Conservation (phyloP, 2,888 invertebrate genomes). For the Agrotis ipsilon region DNA sequence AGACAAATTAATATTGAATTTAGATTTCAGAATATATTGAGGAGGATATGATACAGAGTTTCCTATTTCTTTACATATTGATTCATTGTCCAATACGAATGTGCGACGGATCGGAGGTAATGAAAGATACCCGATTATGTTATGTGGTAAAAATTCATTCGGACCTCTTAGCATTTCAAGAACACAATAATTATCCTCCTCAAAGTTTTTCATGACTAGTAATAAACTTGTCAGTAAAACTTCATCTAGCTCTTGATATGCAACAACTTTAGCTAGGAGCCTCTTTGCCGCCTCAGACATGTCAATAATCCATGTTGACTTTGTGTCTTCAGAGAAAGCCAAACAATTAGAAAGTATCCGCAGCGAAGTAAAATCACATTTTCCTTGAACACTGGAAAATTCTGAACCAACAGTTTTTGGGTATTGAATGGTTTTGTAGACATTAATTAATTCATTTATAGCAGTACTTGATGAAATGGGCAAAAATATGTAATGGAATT, state of each 20-base stretch:
- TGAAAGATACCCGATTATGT: constrained; percentile 77
- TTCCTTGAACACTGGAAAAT: constrained; percentile 66
- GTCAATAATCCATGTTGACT: constrained; percentile 21
- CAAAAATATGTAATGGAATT: constrained; percentile 86
- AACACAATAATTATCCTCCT: constrained; percentile 76
- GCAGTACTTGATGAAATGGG: constrained; percentile 83
- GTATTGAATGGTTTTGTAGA: constrained; percentile 67
- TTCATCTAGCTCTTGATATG: constrained; percentile 83
- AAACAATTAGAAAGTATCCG: constrained; percentile 76
- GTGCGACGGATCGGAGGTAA: constrained; percentile 76
- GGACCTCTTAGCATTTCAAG: constrained; percentile 80
- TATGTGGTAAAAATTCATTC: constrained; percentile 78
- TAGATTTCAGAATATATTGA: constrained; percentile 82
- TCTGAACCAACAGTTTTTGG: constrained; percentile 52
- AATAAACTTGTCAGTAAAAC: constrained; percentile 80
- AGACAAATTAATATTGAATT: constrained; percentile 85
- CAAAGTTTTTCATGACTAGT: constrained; percentile 73
- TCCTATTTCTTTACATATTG: constrained; percentile 72
- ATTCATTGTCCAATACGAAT: constrained; percentile 73
- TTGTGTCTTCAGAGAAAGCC: constrained; percentile 53
- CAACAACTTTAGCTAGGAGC: constrained; percentile 78
- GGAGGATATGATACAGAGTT: constrained; percentile 81
- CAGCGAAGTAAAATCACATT: constrained; percentile 82
- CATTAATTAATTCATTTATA: constrained; percentile 81
- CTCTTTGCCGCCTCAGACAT: constrained; percentile 68